Base-by-base conservation (phyloP, 2,888 invertebrate species). In the Chloromyia formosa region DNA sequence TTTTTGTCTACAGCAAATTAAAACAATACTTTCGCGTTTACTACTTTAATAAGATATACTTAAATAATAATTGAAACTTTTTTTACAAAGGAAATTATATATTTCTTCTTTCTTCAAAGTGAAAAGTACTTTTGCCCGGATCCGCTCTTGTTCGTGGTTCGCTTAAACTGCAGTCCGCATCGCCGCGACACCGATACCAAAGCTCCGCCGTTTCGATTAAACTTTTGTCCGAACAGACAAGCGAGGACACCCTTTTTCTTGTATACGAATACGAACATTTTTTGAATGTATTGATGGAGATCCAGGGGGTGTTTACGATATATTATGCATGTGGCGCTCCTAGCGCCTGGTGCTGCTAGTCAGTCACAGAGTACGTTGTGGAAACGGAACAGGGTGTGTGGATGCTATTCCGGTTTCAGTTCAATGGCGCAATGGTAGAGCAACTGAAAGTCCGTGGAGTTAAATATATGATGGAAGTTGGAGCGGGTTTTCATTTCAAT, bases 141-240 rank as follows among this genome's bases (percentile, higher is more conserved):
- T 84, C 85, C 85, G 84, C 84, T 84, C 84, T 83, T 82, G 83
- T 84, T 82, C 83, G 85, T 84, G 84, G 84, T 85, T 86, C 84
- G 82, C 84, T 85, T 83, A 83, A 84, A 85, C 85, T 86, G 85
- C 82, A 82, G 81, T 83, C 82, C 82, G 81, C 82, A 82, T 82
- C 78, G 77, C 69, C 74, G 77, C 58, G 61, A n/a, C 62, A 60
- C 73, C 61, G 22, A 60, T 60, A 58, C 45, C 61, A 61, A 73
- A 73, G 73, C 73, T 73, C 71, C 42, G 16, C 56, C 10, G 16
- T 49, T 68, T 68, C 71, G 71, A 71, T 71, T 58, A 58, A 69
- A 53, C 54, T 69, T 69, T 69, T 35, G 27, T 18, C 69, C 45
- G 49, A 35, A 35, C 14, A 66, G 49, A 66, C 66, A 14, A 27